Percentiles rank a stretch among this genome's conserved stretches.
These are phyloP conservation scores for Dione juno DNA, from an alignment of 2,888 invertebrate species.

Conservation along the genomic window DNA sequence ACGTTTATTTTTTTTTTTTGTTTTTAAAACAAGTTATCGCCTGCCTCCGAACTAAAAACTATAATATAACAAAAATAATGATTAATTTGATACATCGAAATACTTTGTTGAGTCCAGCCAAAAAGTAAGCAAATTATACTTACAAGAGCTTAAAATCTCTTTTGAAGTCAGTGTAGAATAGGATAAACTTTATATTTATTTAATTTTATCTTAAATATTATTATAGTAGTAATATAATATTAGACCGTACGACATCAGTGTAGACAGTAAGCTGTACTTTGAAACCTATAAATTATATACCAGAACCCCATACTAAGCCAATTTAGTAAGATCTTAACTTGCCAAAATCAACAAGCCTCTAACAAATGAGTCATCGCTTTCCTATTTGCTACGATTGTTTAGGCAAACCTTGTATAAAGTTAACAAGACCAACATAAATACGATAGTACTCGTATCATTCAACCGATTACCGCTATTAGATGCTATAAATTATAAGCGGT, in stretches of 20 bases:
- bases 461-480: background rate
- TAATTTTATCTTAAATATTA: background rate
- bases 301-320: background rate
- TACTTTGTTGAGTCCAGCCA: background rate
- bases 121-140: background rate
- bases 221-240: too few relatives aligned
- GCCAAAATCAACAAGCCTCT: constrained; percentile 25
- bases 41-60: background rate
- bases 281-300: constrained; percentile 9
- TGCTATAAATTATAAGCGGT: background rate
- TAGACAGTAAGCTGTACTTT: background rate
- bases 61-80: background rate
- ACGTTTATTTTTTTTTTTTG: background rate
- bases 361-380: constrained; percentile 27
- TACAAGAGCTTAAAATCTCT: background rate
- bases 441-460: background rate
- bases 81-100: background rate
- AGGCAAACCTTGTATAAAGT: constrained; percentile 15
- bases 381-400: constrained; percentile 19
- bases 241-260: background rate
- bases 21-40: background rate
- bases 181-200: background rate
- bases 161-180: too few relatives aligned
- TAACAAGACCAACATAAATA: constrained; percentile 14
- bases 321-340: constrained; percentile 6